Evolutionary conservation across 2,888 invertebrate genomes (phyloP).

Genomic region (Ectemnius continuus): DNA sequence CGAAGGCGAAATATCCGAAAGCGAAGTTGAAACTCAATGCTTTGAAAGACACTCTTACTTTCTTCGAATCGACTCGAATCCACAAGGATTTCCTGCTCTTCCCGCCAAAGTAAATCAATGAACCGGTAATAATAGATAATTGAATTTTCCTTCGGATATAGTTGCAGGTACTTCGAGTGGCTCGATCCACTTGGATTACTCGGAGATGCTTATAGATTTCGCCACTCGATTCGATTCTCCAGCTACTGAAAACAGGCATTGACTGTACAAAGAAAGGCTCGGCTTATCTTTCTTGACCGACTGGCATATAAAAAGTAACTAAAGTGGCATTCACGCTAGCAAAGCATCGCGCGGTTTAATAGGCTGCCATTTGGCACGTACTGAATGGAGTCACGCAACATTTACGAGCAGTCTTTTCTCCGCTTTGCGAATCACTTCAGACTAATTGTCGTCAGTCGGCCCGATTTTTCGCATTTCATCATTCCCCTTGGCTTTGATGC

Average conservation of each 20-base stretch:
- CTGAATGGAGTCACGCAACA: constrained; percentile 35
- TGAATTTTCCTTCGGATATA: too few relatives aligned
- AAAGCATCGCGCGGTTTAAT: constrained; percentile 50
- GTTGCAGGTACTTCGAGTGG: too few relatives aligned
- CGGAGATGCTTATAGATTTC: not conserved
- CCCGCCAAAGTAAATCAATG: too few relatives aligned
- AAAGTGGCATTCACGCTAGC: constrained; percentile 28
- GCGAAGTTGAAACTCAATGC: not conserved
- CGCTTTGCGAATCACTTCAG: too few relatives aligned
- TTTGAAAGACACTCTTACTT: not conserved
- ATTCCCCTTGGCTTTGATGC: not conserved
- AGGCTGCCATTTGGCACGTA: constrained; percentile 52
- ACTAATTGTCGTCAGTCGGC: not conserved
- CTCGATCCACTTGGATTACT: too few relatives aligned
- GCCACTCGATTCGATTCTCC: not conserved
- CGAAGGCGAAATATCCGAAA: not conserved
- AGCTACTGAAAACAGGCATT: too few relatives aligned
- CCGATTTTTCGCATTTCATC: not conserved
- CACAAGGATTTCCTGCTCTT: too few relatives aligned
- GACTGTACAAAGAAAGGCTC: constrained; percentile 9
- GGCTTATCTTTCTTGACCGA: constrained; percentile 21
- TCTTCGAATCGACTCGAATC: not conserved
- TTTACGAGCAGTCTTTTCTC: constrained; percentile 37
- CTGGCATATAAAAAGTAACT: constrained; percentile 35
- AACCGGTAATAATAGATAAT: too few relatives aligned